phyloP scores from a whole-genome alignment of 2,113 vertebrate genomes.

The Agapornis roseicollis region DNA sequence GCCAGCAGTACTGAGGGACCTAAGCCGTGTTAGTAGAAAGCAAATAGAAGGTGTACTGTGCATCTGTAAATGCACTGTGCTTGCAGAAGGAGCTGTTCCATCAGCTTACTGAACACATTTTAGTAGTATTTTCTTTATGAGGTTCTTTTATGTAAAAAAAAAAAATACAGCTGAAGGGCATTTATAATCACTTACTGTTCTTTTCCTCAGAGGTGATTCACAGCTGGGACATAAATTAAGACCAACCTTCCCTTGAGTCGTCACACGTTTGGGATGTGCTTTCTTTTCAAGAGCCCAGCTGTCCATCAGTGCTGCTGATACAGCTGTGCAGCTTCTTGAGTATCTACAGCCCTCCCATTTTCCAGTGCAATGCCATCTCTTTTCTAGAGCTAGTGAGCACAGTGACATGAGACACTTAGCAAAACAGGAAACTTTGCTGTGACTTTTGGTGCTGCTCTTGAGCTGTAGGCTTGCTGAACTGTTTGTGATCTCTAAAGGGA shows the following conservation, averaged over 20 bases:
- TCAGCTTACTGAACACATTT: not conserved
- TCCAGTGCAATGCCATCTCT: not conserved
- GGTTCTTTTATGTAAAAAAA: not conserved
- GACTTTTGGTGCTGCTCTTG: not conserved
- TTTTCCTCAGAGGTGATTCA: not conserved
- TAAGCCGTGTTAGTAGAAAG: not conserved
- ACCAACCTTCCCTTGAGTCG: not conserved
- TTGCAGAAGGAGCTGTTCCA: not conserved
- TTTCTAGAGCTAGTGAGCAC: not conserved
- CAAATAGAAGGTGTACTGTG: not conserved
- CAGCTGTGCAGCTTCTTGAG: not conserved
- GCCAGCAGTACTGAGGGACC: not conserved
- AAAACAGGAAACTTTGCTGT: not conserved
- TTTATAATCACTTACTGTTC: not conserved
- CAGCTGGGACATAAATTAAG: not conserved
- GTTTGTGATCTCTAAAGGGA: not conserved
- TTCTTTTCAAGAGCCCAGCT: not conserved
- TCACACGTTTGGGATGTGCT: not conserved
- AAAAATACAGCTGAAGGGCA: not conserved
- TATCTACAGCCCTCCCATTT: not conserved
- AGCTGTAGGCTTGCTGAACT: not conserved
- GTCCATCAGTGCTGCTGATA: not conserved
- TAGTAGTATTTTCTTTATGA: not conserved
- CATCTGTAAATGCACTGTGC: not conserved
- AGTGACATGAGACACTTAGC: not conserved